A percentile compares a stretch with the other conserved stretches of the same genome.
These are phyloP conservation scores for Bradypodion ventrale DNA, from an alignment of 2,797 vertebrate species.

Conservation along the genomic window DNA sequence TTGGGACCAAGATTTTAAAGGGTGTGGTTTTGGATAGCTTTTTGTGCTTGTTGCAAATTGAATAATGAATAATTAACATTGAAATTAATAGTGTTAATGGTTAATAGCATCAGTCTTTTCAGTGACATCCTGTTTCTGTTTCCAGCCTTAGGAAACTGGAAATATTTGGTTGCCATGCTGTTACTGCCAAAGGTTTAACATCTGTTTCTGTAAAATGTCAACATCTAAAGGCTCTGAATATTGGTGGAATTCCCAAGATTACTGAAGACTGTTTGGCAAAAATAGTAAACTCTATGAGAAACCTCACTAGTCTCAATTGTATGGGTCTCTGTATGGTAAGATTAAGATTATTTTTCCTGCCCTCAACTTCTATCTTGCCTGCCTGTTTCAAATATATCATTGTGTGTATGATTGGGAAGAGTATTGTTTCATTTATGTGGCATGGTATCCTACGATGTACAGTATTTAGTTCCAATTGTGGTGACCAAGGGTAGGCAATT, in stretches of 20 bases:
- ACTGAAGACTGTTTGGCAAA: constrained; percentile 55
- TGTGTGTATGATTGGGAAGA: too few relatives aligned
- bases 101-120: neutral
- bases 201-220: constrained; percentile 53
- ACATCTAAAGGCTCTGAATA: constrained; percentile 63
- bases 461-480: too few relatives aligned
- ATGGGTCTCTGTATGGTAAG: constrained; percentile 66
- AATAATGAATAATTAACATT: neutral
- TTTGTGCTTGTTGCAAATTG: too few relatives aligned
- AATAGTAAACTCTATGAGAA: constrained; percentile 75
- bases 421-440: too few relatives aligned
- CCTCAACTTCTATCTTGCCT: neutral
- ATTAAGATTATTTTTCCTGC: neutral
- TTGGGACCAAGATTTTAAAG: too few relatives aligned
- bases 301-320: constrained; percentile 77
- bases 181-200: constrained; percentile 63
- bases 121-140: constrained; percentile 15
- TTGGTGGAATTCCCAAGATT: constrained; percentile 69
- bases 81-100: neutral
- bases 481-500: too few relatives aligned
- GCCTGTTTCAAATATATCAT: too few relatives aligned
- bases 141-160: constrained; percentile 70
- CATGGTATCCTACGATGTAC: too few relatives aligned
- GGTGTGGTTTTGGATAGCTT: neutral
- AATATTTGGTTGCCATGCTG: constrained; percentile 74